These are phyloP conservation scores for Pseudonaja textilis DNA, from an alignment of 2,113 vertebrate genomes.

Conservation along the genomic window DNA sequence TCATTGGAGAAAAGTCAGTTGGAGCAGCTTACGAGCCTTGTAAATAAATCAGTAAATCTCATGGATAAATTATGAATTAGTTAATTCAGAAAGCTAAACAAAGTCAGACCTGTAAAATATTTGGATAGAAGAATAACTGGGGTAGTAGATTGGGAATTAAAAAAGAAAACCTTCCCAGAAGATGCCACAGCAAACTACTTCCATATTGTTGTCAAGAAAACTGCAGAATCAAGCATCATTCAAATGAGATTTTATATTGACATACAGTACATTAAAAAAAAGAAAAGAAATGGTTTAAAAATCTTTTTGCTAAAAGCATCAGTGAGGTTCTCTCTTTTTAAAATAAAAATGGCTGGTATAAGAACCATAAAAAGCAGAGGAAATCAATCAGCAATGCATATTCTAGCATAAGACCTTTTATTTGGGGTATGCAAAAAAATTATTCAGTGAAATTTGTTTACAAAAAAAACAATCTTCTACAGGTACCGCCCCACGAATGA, in stretches of 20 bases:
- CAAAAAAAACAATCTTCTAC: constrained; percentile 92
- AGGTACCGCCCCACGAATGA: constrained; percentile 99
- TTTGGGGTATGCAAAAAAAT: constrained; percentile 70
- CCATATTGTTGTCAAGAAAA: background rate
- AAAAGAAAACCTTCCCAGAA: background rate
- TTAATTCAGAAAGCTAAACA: background rate
- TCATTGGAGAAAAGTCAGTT: background rate
- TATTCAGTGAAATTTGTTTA: constrained; percentile 74
- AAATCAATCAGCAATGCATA: constrained; percentile 44
- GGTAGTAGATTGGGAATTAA: background rate
- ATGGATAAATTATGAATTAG: background rate
- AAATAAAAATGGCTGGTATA: constrained; percentile 67
- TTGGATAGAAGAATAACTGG: background rate
- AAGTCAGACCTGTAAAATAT: background rate
- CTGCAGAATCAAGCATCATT: background rate
- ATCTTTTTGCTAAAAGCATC: constrained; percentile 61
- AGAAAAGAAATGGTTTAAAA: constrained; percentile 27
- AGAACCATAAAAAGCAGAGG: constrained; percentile 63
- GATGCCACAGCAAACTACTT: background rate
- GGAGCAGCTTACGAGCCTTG: background rate
- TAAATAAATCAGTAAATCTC: background rate
- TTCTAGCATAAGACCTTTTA: constrained; percentile 60
- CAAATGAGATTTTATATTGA: background rate
- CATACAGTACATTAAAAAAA: background rate
- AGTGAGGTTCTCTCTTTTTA: constrained; percentile 48